A percentile compares a stretch with the other conserved stretches of the same genome.
Evolutionary conservation across 2,113 vertebrate genomes (phyloP).

Genomic region (Centrocercus urophasianus): DNA sequence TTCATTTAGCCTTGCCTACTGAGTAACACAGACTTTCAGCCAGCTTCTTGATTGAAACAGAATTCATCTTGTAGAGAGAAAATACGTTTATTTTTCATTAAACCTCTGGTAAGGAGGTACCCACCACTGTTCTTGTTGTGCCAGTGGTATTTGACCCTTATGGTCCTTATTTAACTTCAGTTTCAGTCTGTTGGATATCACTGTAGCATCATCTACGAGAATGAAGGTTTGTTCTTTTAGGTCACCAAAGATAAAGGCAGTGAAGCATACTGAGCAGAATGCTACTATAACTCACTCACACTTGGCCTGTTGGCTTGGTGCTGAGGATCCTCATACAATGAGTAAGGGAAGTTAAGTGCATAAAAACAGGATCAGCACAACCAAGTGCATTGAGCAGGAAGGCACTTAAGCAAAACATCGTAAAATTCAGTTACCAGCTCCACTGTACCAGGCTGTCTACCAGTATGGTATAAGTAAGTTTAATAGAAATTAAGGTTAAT

Average conservation of each 20-base stretch:
- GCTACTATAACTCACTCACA: background rate
- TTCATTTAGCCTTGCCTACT: background rate
- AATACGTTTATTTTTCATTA: background rate
- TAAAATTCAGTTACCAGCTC: background rate
- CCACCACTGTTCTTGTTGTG: background rate
- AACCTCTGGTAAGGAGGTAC: background rate
- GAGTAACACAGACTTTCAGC: background rate
- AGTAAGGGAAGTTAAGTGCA: background rate
- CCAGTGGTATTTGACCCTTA: background rate
- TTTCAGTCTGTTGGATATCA: background rate
- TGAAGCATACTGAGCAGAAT: background rate
- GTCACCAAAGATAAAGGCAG: background rate
- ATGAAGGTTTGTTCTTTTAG: background rate
- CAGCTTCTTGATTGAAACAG: background rate
- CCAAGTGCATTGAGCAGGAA: background rate
- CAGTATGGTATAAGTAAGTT: background rate
- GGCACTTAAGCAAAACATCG: background rate
- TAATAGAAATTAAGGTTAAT: background rate
- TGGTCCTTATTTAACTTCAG: background rate
- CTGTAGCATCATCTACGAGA: background rate
- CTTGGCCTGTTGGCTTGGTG: accelerated
- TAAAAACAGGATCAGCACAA: background rate
- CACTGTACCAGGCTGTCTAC: background rate
- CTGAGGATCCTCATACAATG: background rate
- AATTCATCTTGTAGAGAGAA: slow-evolving; percentile 5